These are phyloP conservation scores for Mycogona germanica DNA, from an alignment of 2,888 invertebrate species.

Conservation along the genomic window DNA sequence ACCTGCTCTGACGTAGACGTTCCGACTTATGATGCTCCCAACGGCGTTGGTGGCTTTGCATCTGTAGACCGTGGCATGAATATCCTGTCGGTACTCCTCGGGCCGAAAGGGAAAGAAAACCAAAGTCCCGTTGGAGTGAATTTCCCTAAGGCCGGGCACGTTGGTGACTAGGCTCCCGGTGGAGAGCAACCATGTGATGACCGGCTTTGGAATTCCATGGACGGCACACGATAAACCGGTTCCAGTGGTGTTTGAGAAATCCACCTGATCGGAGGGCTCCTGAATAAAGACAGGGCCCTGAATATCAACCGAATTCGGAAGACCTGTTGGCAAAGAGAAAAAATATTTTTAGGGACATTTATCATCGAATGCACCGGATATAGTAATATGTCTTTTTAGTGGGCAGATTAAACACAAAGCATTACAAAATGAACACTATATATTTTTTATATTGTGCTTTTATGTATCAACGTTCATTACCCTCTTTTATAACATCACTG, in stretches of 20 bases:
- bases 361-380: too few relatives aligned
- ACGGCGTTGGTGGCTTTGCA: conserved; percentile 25
- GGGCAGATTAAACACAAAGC: too few relatives aligned
- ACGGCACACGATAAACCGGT: conserved; percentile 32
- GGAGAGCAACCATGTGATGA: conserved; percentile 27
- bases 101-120: conserved; percentile 25
- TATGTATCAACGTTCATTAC: too few relatives aligned
- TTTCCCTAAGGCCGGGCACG: conserved; percentile 26
- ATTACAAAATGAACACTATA: too few relatives aligned
- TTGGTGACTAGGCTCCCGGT: conserved; percentile 27
- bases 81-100: conserved; percentile 23
- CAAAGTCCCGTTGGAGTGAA: conserved; percentile 26
- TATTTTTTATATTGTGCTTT: too few relatives aligned
- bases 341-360: too few relatives aligned
- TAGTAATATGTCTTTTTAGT: too few relatives aligned
- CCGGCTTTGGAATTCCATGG: conserved; percentile 32
- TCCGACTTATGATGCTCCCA: conserved; percentile 26
- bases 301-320: conserved; percentile 2
- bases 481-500: too few relatives aligned
- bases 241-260: conserved; percentile 32
- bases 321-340: conserved; percentile 2
- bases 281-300: conserved; percentile 32
- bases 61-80: conserved; percentile 26
- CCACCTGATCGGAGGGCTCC: conserved; percentile 30
- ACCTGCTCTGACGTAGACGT: conserved; percentile 26